Conservation (phyloP, 2,888 invertebrate genomes). For the Hemithea aestivaria region DNA sequence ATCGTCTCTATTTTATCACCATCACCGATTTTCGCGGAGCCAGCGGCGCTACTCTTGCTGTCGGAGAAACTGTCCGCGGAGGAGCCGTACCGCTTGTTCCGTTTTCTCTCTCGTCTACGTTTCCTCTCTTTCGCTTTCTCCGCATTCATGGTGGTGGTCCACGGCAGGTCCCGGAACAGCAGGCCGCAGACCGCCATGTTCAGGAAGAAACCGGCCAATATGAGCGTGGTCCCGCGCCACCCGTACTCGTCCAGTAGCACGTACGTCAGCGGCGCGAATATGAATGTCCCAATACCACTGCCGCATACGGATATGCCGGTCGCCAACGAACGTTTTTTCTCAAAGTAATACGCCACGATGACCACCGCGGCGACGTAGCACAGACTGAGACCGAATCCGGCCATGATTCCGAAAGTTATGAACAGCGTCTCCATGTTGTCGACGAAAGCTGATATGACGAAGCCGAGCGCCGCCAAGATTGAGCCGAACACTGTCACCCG, state of each 20-base stretch:
- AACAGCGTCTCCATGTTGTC: conserved; percentile 88
- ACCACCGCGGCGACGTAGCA: conserved; percentile 95
- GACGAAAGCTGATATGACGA: conserved; percentile 86
- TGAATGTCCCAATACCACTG: conserved; percentile 92
- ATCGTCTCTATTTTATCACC: conserved; percentile 57
- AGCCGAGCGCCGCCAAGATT: conserved; percentile 86
- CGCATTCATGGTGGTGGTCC: conserved; percentile 79
- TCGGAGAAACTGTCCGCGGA: conserved; percentile 86
- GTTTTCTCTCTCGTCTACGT: conserved; percentile 78
- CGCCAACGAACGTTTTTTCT: conserved; percentile 89
- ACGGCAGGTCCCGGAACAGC: conserved; percentile 85
- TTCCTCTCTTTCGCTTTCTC: conserved; percentile 82
- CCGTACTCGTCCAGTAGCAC: conserved; percentile 86
- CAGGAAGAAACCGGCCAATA: conserved; percentile 88
- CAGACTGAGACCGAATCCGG: conserved; percentile 90
- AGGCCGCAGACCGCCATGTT: conserved; percentile 90
- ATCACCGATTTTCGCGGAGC: conserved; percentile 68
- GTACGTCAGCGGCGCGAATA: conserved; percentile 90
- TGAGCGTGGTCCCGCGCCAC: conserved; percentile 91
- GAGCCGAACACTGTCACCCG: conserved; percentile 88
- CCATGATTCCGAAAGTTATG: conserved; percentile 89
- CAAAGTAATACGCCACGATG: conserved; percentile 94
- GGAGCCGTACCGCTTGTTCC: conserved; percentile 78
- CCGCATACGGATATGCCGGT: conserved; percentile 93
- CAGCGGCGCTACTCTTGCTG: conserved; percentile 83